Evolutionary conservation across 2,888 invertebrate species (phyloP).

Genomic region (Carterocephalus palaemon): DNA sequence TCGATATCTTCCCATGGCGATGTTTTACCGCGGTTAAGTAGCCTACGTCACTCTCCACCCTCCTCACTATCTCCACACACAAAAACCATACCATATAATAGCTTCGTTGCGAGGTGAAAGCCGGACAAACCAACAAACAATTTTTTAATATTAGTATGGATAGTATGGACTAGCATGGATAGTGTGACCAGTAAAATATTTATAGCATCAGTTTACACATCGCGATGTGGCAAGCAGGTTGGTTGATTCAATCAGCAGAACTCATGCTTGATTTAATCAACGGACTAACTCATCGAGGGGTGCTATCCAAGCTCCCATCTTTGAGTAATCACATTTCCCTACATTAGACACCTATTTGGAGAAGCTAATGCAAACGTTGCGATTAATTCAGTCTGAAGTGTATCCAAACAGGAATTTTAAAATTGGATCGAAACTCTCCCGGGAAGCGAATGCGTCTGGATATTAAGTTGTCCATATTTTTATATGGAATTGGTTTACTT

Average conservation of each 20-base stretch:
- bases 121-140: too few relatives aligned
- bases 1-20: too few relatives aligned
- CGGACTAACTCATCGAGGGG: conserved; percentile 38
- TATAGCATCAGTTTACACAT: not conserved
- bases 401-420: conserved; percentile 61
- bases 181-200: too few relatives aligned
- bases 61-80: too few relatives aligned
- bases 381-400: conserved; percentile 53
- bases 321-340: conserved; percentile 63
- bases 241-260: conserved; percentile 38
- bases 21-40: too few relatives aligned
- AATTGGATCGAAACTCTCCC: conserved; percentile 57
- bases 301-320: conserved; percentile 38
- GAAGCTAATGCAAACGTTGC: conserved; percentile 58
- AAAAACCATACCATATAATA: too few relatives aligned
- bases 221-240: conserved; percentile 21
- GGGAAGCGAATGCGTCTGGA: conserved; percentile 35
- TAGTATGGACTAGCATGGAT: too few relatives aligned
- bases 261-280: conserved; percentile 48
- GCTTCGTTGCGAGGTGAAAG: too few relatives aligned
- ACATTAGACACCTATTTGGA: conserved; percentile 46
- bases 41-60: too few relatives aligned
- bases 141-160: too few relatives aligned
- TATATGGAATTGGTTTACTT: conserved; percentile 10
- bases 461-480: conserved; percentile 43